Conservation (phyloP, 2,797 vertebrate species). For the Denticeps clupeoides region DNA sequence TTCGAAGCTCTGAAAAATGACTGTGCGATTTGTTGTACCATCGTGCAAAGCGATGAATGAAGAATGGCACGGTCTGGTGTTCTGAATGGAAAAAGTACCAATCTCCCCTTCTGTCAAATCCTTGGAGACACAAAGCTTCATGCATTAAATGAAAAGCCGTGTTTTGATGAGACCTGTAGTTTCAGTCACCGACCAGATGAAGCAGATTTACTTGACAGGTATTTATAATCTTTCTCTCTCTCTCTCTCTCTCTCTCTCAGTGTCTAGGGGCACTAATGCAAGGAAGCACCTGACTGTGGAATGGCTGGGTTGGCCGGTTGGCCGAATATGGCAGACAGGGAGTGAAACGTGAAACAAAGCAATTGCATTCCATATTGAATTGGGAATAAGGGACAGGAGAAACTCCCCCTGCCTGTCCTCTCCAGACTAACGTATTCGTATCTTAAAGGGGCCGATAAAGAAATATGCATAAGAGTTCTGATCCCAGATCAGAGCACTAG, state of each 20-base stretch:
- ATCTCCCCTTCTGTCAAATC: too few relatives aligned
- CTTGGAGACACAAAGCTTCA: too few relatives aligned
- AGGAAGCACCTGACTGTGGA: too few relatives aligned
- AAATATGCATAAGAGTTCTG: slow-evolving; percentile 17
- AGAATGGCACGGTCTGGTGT: too few relatives aligned
- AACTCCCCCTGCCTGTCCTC: too few relatives aligned
- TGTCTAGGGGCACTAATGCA: too few relatives aligned
- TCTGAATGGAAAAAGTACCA: too few relatives aligned
- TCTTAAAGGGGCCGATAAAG: slow-evolving; percentile 24
- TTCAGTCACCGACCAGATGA: slow-evolving; percentile 4
- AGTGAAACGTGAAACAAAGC: slow-evolving; percentile 60
- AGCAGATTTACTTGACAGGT: too few relatives aligned
- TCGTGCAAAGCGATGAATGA: too few relatives aligned
- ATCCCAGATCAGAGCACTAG: slow-evolving; percentile 11
- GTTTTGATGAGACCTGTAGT: slow-evolving; percentile 19
- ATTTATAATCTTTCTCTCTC: slow-evolving; percentile 10
- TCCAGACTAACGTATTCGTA: too few relatives aligned
- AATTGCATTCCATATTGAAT: slow-evolving; percentile 71
- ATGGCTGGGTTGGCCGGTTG: slow-evolving; percentile 36
- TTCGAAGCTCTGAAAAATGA: too few relatives aligned
- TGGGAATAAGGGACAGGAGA: slow-evolving; percentile 62
- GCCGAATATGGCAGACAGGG: slow-evolving; percentile 49
- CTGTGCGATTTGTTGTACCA: too few relatives aligned
- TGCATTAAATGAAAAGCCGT: slow-evolving; percentile 27
- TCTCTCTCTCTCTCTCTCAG: slow-evolving; percentile 14